A percentile compares a stretch with the other conserved stretches of the same genome.
phyloP scores from a whole-genome alignment of 2,113 vertebrate species.

The Sporophila hypoxantha region DNA sequence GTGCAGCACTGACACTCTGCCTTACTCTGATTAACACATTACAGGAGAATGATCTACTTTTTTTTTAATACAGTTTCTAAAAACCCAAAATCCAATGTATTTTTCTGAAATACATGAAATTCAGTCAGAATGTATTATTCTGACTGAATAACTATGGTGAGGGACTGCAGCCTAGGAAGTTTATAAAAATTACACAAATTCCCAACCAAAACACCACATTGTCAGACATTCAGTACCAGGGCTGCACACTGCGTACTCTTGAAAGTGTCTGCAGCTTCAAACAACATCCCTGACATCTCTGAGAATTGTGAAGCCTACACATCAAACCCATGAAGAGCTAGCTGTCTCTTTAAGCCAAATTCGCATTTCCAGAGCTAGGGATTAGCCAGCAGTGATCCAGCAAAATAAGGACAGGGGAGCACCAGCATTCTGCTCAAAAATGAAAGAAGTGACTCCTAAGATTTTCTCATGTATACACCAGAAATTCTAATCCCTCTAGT shows the following conservation, averaged over 20 bases:
- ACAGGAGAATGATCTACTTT: background rate
- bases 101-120: too few species aligned
- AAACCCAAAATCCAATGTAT: background rate
- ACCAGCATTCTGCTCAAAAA: background rate
- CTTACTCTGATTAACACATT: background rate
- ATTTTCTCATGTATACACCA: background rate
- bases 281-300: rapidly evolving
- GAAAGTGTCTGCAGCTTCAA: background rate
- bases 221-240: background rate
- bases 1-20: background rate
- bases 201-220: background rate
- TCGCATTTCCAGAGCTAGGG: background rate
- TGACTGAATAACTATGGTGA: background rate
- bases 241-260: background rate
- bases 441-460: background rate
- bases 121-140: background rate
- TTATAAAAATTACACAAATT: background rate
- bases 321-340: background rate
- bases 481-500: background rate
- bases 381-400: background rate
- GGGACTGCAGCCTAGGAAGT: background rate
- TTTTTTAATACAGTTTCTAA: background rate
- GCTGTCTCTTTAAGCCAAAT: background rate
- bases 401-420: background rate
- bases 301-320: background rate